Percentiles rank a stretch among this genome's conserved stretches.
phyloP scores from a whole-genome alignment of 1,140 invertebrate genomes.

The Nasonia longicornis region DNA sequence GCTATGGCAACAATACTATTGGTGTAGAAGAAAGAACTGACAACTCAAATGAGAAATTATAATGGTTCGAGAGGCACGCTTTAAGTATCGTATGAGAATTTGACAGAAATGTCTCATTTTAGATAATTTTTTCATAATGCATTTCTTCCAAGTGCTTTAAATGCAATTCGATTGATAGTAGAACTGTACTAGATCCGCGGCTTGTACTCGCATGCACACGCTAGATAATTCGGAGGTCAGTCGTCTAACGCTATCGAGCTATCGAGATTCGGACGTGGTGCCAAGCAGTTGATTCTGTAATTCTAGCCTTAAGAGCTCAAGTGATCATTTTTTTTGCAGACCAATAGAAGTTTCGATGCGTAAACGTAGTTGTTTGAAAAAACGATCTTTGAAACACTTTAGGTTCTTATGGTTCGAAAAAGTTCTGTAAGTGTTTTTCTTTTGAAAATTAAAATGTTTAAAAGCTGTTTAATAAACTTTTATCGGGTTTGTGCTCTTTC shows the following conservation, averaged over 20 bases:
- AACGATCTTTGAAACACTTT: conserved; percentile 27
- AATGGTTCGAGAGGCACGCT: conserved; percentile 57
- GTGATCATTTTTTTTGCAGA: background rate
- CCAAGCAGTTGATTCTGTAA: conserved; percentile 49
- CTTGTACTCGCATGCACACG: conserved; percentile 52
- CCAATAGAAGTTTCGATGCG: background rate
- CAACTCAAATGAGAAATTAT: conserved; percentile 16
- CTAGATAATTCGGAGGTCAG: conserved; percentile 66
- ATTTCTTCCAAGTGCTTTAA: background rate
- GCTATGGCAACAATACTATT: conserved; percentile 14
- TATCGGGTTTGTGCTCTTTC: no score
- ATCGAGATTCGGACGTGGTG: conserved; percentile 63
- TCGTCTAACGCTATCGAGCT: conserved; percentile 66
- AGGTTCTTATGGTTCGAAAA: background rate
- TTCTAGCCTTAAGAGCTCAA: background rate
- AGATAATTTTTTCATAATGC: conserved; percentile 8
- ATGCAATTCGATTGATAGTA: conserved; percentile 51
- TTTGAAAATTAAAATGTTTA: no score
- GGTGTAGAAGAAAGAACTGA: background rate
- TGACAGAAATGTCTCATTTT: conserved; percentile 5
- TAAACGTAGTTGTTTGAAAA: background rate
- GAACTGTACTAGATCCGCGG: conserved; percentile 55
- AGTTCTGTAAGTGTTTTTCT: no score
- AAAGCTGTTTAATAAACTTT: no score
- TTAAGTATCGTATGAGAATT: conserved; percentile 39